Base-by-base conservation (phyloP, 2,888 invertebrate genomes). In the Macrophya alboannulata region DNA sequence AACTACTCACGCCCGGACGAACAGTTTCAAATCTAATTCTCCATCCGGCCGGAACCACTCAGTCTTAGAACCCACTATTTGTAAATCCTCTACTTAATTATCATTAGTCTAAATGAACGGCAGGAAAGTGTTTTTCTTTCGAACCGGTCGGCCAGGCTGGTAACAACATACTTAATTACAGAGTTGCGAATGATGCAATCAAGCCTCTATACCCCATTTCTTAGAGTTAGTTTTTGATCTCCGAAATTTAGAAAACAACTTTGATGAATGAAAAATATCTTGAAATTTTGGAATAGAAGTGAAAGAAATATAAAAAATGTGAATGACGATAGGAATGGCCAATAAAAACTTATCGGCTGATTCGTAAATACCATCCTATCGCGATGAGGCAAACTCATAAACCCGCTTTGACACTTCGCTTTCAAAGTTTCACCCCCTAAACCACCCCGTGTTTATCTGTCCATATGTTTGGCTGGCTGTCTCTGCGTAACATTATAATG, bases 351-450 rank as follows among this genome's bases (percentile, higher is more conserved):
- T 37, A 77, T 77, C 31, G 55, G 10, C 51, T 55, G 77, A 55
- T 51, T 15, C 15, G 37, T 31, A 55, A 77, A 55, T 55, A 25
- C 1, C 55, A 55, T 15, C 17, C 77, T 55, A 25, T 31, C 25
- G 45, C 31, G n/a, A 37, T 55, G 37, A 10, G 77, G 37, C 17
- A n/a, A 21, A 51, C 31, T 31, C 51, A n/a, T 77, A 37, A 9
- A 62, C 21, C 5, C 40, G n/a, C 62, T 81, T 59, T 81, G 81
- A 81, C 81, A 81, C 81, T 59, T 81, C 8, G 21, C 40, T 43
- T 59, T 9, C 21, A 81, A 40, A 59, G 21, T 81, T 74, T 45
- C 21, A 74, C 45, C 43, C 43, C 62, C 17, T 15, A 8, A 81
- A 21, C 10, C 37, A 10, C 59, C 48, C 51, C n/a, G 43, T 43